These are phyloP conservation scores for Jacana jacana DNA, from an alignment of 2,113 vertebrate species.

Conservation along the genomic window DNA sequence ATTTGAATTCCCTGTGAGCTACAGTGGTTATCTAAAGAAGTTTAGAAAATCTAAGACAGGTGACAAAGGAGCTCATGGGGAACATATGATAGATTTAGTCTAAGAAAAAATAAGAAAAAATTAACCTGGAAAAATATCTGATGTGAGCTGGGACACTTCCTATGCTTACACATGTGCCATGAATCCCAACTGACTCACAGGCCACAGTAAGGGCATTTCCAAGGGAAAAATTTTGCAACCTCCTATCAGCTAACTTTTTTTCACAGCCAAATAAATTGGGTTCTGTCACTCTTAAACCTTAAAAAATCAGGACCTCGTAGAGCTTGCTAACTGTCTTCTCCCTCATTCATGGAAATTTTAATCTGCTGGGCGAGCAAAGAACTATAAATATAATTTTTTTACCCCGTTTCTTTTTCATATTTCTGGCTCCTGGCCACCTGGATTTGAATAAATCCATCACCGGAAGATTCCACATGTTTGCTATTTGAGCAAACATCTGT, in stretches of 20 bases:
- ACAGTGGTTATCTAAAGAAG: background rate
- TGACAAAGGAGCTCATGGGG: background rate
- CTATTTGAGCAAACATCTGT: slow-evolving; percentile 63
- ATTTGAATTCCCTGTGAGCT: background rate
- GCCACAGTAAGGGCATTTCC: background rate
- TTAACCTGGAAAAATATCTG: background rate
- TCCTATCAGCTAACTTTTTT: background rate
- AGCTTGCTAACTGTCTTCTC: background rate
- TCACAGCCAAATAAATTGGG: background rate
- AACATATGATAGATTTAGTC: background rate
- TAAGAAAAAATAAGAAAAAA: background rate
- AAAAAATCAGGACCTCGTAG: background rate
- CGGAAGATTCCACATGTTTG: slow-evolving; percentile 65
- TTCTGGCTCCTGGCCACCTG: slow-evolving; percentile 49
- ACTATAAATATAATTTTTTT: slow-evolving; percentile 43
- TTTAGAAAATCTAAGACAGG: background rate
- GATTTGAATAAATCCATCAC: slow-evolving; percentile 67
- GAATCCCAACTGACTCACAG: background rate
- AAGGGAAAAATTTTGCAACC: background rate
- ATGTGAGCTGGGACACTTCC: background rate
- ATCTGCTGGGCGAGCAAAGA: slow-evolving; percentile 25
- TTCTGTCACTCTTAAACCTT: background rate
- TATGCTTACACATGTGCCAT: background rate
- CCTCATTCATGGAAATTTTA: slow-evolving; percentile 49
- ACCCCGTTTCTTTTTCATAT: slow-evolving; percentile 22